phyloP scores from a whole-genome alignment of 2,797 vertebrate species.

The Pseudocheirus occidentalis region DNA sequence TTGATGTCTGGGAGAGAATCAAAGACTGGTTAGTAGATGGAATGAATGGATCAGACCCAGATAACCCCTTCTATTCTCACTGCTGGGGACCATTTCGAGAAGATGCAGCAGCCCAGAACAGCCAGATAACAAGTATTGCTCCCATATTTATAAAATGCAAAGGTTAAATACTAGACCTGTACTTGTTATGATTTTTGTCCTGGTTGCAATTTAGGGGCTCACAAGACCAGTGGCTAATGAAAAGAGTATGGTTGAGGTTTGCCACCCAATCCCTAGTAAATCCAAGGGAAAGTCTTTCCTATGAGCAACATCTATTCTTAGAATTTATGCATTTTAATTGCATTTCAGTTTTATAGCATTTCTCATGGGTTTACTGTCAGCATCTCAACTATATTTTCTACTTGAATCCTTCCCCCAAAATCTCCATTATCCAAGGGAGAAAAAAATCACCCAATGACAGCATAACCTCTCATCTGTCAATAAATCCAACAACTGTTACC shows the following conservation, averaged over 20 bases:
- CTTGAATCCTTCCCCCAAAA: slow-evolving; percentile 62
- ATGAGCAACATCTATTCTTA: slow-evolving; percentile 57
- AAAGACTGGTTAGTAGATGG: neutral
- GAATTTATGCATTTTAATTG: slow-evolving; percentile 64
- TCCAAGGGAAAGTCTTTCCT: slow-evolving; percentile 55
- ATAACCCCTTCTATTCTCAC: rapidly evolving
- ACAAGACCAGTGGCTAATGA: neutral
- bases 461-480: slow-evolving; percentile 41
- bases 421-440: slow-evolving; percentile 48
- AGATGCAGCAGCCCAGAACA: neutral
- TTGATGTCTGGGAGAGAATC: slow-evolving; percentile 28
- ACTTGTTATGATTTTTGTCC: neutral
- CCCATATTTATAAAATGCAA: neutral
- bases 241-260: slow-evolving; percentile 16
- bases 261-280: slow-evolving; percentile 50
- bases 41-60: neutral
- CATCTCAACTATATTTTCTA: slow-evolving; percentile 71
- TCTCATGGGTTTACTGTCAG: slow-evolving; percentile 62
- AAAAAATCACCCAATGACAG: slow-evolving; percentile 61
- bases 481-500: slow-evolving; percentile 66
- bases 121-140: neutral
- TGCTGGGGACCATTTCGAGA: rapidly evolving
- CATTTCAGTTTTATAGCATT: slow-evolving; percentile 64
- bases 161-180: neutral
- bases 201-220: neutral